Evolutionary conservation across 2,888 invertebrate genomes (phyloP).

Genomic region (Bugulina stolonifera): DNA sequence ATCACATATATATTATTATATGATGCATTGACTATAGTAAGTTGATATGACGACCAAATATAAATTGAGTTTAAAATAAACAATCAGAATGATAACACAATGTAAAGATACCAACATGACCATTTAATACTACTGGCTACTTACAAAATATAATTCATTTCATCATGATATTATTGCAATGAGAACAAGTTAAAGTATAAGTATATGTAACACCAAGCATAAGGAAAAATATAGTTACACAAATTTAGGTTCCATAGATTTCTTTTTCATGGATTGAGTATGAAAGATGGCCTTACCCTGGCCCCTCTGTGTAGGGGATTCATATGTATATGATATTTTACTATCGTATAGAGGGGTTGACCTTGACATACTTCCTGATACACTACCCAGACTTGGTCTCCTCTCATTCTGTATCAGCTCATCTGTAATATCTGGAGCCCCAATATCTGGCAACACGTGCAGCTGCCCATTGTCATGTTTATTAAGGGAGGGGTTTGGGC

Average conservation of each 20-base stretch:
- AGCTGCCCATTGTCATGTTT: background rate
- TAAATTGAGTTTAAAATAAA: too few relatives aligned
- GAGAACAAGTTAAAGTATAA: too few relatives aligned
- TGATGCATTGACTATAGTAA: too few relatives aligned
- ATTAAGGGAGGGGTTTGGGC: background rate
- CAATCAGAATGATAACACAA: too few relatives aligned
- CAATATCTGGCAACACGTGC: background rate
- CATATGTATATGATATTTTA: background rate
- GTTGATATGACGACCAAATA: too few relatives aligned
- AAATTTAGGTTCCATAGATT: constrained; percentile 24
- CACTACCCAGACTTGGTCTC: constrained; percentile 5
- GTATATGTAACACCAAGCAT: background rate
- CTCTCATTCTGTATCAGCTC: constrained; percentile 3
- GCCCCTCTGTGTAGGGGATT: background rate
- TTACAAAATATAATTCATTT: too few relatives aligned
- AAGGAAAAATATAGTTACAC: background rate
- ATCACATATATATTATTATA: too few relatives aligned
- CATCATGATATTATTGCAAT: too few relatives aligned
- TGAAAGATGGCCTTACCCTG: constrained; percentile 24
- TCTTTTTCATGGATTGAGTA: constrained; percentile 24
- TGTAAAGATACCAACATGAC: too few relatives aligned
- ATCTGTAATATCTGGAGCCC: constrained; percentile 10
- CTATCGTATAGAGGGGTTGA: too few relatives aligned
- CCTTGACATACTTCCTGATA: too few relatives aligned
- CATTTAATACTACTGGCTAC: too few relatives aligned